A percentile compares a stretch with the other conserved stretches of the same genome.
phyloP scores from a whole-genome alignment of 30 jellyfish, hydroid and myxozoan species.

The Nemopilema nomurai region DNA sequence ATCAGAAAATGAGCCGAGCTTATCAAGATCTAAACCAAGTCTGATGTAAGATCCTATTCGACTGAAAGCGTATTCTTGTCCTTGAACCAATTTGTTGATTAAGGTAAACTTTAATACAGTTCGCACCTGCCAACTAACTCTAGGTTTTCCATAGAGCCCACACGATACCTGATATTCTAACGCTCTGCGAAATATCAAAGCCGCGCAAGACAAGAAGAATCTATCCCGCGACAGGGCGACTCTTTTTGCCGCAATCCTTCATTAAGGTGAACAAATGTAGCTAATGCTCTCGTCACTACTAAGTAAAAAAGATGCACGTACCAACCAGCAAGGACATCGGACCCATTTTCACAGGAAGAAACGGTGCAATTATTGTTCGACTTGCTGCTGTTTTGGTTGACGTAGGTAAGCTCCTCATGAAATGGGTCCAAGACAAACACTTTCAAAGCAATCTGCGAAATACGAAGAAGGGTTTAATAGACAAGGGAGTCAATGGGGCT shows the following conservation, averaged over 20 bases:
- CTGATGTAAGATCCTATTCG: no score
- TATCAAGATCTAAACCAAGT: background rate
- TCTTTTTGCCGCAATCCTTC: no score
- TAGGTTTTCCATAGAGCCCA: no score
- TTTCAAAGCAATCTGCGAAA: constrained; percentile 49
- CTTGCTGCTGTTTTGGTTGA: constrained; percentile 16
- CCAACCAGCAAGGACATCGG: constrained; percentile 58
- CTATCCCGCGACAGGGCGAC: no score
- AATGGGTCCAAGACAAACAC: constrained; percentile 55
- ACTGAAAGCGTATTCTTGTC: no score
- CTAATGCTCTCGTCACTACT: no score
- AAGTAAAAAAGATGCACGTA: background rate
- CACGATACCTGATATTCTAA: no score
- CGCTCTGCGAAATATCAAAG: background rate
- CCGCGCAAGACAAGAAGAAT: background rate
- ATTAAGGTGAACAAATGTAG: no score
- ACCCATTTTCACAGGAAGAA: constrained; percentile 55
- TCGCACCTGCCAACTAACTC: no score
- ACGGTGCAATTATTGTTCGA: constrained; percentile 33
- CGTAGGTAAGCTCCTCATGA: constrained; percentile 54
- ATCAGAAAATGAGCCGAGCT: background rate
- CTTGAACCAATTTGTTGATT: background rate
- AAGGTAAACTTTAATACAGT: no score
- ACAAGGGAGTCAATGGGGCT: background rate
- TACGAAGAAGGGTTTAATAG: background rate